phyloP scores from a whole-genome alignment of 2,113 vertebrate genomes.

The Rhinogobius similis region DNA sequence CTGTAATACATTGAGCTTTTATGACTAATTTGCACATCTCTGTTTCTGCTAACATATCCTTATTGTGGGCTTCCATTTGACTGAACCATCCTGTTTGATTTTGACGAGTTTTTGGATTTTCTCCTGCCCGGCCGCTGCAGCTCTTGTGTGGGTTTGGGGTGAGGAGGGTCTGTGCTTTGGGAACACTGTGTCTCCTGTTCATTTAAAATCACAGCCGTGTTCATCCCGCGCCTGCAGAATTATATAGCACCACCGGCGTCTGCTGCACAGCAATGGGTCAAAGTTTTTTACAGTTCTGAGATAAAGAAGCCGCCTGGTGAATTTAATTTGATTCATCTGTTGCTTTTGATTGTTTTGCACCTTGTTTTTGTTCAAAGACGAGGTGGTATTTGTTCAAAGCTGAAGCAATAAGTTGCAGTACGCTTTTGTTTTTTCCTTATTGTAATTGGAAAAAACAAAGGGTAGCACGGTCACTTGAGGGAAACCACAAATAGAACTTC shows the following conservation, averaged over 20 bases:
- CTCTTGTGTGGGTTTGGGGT: constrained; percentile 52
- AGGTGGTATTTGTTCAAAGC: background rate
- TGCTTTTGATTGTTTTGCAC: constrained; percentile 9
- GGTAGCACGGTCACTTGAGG: too few species aligned
- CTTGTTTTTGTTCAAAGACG: constrained; percentile 2
- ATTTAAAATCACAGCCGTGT: constrained; percentile 50
- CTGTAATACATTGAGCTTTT: constrained; percentile 64
- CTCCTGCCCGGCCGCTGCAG: constrained; percentile 58
- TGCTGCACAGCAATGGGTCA: constrained; percentile 15
- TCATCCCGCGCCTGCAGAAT: constrained; percentile 44
- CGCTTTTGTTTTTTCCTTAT: background rate
- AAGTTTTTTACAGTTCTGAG: constrained; percentile 13
- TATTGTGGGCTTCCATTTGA: constrained; percentile 27
- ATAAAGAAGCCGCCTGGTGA: background rate
- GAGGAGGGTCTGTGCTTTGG: constrained; percentile 55
- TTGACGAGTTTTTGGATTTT: constrained; percentile 70
- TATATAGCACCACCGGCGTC: constrained; percentile 39
- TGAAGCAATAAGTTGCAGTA: background rate
- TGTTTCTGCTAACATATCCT: constrained; percentile 21
- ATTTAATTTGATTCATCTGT: constrained; percentile 11
- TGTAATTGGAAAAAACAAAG: too few species aligned
- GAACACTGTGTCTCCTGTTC: constrained; percentile 54
- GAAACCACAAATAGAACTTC: too few species aligned
- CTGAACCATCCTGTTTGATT: constrained; percentile 48
- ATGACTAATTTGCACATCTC: constrained; percentile 66